Base-by-base conservation (phyloP, 2,113 vertebrate genomes). In the Equus quagga region DNA sequence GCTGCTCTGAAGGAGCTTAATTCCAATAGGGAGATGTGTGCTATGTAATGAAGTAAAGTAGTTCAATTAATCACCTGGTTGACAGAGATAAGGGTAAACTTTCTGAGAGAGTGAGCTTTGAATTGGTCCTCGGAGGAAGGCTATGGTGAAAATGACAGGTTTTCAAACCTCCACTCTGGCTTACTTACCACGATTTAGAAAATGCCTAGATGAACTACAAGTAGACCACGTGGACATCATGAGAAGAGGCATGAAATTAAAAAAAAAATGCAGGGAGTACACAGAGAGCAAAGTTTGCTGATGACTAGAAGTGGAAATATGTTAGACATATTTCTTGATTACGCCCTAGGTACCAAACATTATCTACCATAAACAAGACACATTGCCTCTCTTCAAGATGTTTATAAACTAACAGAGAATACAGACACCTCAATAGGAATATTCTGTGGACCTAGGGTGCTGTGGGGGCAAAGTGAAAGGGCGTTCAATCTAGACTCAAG, bases 81-180 rank as follows among this genome's bases (percentile, higher is more conserved):
- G 46, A 78, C 51, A 72, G 76, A 94, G n/a, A 44, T 33, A 33
- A 14, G 21, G 54, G 80, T 7, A 83, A 69, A 51, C 9, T 56
- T 65, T 8, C n/a, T n/a, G 46, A 92, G 24, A 51, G 51, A 89
- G 3, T 31, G 26, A 44, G n/a, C 54, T 96, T 78, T n/a, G 41
- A 89, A 72, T 65, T 24, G n/a, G 58, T 75, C 80, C 80, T 94
- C 85, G 41, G 91, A 76, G 76, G 41, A 94, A 93, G 33, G 3
- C 44, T 69, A 8, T 46, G n/a, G 14, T 54, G 65, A 94, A 85
- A 87, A 82, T 76, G 69, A 70, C 23, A 62, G 19, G 64, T 84
- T 75, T 81, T 94, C 41, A 44, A 28, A 28, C 21, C 5, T 84
- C 44, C 26, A 21, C 28, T 82, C 62, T 49, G 10, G 41, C 33